Evolutionary conservation across 2,797 vertebrate species (phyloP).

Genomic region (Onychomys arenicola): DNA sequence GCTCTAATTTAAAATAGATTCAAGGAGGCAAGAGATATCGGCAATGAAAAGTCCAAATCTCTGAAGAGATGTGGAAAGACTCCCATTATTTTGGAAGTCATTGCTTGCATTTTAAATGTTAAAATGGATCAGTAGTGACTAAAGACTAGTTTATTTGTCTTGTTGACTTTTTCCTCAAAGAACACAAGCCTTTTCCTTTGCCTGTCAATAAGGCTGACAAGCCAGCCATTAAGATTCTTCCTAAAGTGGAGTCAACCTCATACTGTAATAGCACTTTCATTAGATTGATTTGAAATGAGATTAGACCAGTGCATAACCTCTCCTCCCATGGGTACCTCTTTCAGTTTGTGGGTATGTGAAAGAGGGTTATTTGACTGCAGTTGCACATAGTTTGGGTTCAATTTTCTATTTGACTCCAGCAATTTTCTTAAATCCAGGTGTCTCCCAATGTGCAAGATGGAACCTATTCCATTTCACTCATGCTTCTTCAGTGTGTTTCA

Average conservation of each 20-base stretch:
- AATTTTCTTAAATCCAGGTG: conserved; percentile 10
- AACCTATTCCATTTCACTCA: background rate
- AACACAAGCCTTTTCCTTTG: background rate
- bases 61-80: background rate
- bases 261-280: background rate
- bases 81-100: background rate
- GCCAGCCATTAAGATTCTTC: background rate
- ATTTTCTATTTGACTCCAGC: background rate
- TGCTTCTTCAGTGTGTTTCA: background rate
- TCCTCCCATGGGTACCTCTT: background rate
- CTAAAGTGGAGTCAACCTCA: background rate
- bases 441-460: background rate
- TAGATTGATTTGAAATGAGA: background rate
- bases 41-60: background rate
- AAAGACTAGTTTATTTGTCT: background rate
- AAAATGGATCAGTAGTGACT: background rate
- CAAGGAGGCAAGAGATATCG: background rate
- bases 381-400: background rate
- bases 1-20: background rate
- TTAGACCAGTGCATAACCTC: background rate
- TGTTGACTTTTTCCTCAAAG: background rate
- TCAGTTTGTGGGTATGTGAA: background rate
- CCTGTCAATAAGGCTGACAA: background rate
- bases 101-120: background rate
- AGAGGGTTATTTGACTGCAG: background rate